Evolutionary conservation across 2,888 invertebrate genomes (phyloP), one percentile per base, ranked within the genome.

Genomic region (Netelia virgata): DNA sequence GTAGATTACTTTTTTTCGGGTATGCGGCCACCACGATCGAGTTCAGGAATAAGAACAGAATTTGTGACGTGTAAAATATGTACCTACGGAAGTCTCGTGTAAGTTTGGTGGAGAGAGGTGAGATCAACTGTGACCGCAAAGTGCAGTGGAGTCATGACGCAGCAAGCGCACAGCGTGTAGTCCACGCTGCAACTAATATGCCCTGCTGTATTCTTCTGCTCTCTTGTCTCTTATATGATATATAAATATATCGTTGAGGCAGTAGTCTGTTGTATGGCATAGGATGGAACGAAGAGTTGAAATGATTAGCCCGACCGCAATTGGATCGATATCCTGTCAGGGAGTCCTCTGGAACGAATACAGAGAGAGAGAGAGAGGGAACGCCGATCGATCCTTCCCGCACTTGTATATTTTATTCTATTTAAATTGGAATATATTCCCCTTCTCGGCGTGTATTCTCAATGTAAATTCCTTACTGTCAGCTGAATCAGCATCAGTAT

Each of bases 51-150:
- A 76, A 82, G 79, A 82, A 68, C 82, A 70, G 73, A 76, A 69
- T 66, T 78, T 81, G 68, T 84, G 84, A 82, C 76, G 79, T 80
- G 8, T 36, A 36, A 0, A 6, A 66, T 75, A 28, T 28, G 28
- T 28, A 70, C 53, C 74, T 74, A 78, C 82, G 84, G 86, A 82
- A 84, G 80, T 84, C 70, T 53, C 43, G 63, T 41, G n/a, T 14
- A 36, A 9, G 20, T 23, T 23, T 16, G 47, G n/a, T 16, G 59
- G 66, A 57, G 68, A 69, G 74, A 68, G 69, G 57, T 55, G 80
- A 74, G 82, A 83, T 83, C 85, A 79, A 85, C 74, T 84, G 77
- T 77, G 81, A 85, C 85, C 85, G 61, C 84, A 82, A 79, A 82
- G 82, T 85, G 78, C 78, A 82, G 64, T 73, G 36, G 76, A 84